A percentile compares a stretch with the other conserved stretches of the same genome.
phyloP scores from a whole-genome alignment of 2,888 invertebrate species.

The Gandaritis pyraliata region DNA sequence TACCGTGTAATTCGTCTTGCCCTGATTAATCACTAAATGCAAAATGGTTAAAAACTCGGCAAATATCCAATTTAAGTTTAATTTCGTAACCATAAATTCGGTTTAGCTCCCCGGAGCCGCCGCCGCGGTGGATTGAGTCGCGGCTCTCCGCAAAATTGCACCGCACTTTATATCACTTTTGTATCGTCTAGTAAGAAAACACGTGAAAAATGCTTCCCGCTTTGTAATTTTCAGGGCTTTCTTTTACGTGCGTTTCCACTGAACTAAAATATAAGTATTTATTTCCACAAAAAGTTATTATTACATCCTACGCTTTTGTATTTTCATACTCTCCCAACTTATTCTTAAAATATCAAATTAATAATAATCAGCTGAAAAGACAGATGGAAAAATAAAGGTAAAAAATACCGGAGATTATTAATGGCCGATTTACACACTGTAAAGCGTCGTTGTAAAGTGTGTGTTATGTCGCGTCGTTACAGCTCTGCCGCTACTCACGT shows the following conservation, averaged over 20 bases:
- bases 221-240: not conserved
- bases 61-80: conserved; percentile 81
- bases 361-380: too few relatives aligned
- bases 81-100: conserved; percentile 81
- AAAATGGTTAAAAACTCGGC: conserved; percentile 71
- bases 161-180: conserved; percentile 77
- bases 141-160: conserved; percentile 74
- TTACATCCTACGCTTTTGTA: too few relatives aligned
- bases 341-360: too few relatives aligned
- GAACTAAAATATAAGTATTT: not conserved
- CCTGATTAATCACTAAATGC: conserved; percentile 70
- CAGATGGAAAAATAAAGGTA: too few relatives aligned
- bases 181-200: conserved; percentile 67
- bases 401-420: too few relatives aligned
- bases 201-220: not conserved
- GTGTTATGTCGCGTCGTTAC: too few relatives aligned
- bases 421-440: too few relatives aligned
- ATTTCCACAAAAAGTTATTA: not conserved
- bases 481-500: too few relatives aligned
- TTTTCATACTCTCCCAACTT: too few relatives aligned
- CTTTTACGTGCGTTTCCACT: not conserved
- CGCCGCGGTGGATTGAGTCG: conserved; percentile 61
- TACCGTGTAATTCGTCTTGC: conserved; percentile 58
- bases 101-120: conserved; percentile 77
- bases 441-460: too few relatives aligned